Percentiles rank a stretch among this genome's conserved stretches.
Conservation (phyloP, 2,113 vertebrate genomes). For the Chaetorhynchus papuensis region DNA sequence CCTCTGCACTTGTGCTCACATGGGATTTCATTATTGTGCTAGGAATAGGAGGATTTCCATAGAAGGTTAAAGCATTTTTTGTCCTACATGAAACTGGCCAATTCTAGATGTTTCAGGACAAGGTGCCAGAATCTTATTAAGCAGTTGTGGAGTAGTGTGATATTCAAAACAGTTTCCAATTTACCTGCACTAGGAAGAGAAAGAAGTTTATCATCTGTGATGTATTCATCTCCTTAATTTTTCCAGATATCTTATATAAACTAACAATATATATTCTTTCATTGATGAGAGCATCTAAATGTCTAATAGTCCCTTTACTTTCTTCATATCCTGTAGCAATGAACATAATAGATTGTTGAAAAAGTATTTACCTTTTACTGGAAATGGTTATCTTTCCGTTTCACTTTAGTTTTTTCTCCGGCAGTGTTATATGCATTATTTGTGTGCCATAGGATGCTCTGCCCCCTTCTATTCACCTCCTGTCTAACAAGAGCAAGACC, state of each 20-base stretch:
- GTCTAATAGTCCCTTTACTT: background rate
- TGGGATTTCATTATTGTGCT: conserved; percentile 6
- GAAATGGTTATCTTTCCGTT: background rate
- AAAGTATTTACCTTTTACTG: background rate
- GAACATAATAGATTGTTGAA: background rate
- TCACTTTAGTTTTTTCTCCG: background rate
- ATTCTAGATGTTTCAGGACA: background rate
- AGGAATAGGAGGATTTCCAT: conserved; percentile 2
- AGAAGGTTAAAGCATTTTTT: background rate
- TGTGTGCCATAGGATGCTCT: background rate
- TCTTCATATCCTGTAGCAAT: background rate
- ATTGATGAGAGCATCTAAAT: background rate
- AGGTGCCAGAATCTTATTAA: background rate
- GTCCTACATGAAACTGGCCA: background rate
- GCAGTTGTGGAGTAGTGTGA: background rate
- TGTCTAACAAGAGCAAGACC: background rate
- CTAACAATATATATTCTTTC: background rate
- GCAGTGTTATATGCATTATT: background rate
- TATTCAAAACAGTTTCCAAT: background rate
- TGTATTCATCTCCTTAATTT: background rate
- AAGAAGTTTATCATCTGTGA: background rate
- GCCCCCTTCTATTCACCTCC: background rate
- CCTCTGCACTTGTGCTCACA: background rate
- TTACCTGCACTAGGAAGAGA: background rate
- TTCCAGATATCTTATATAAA: background rate